Evolutionary conservation across 1,140 invertebrate genomes (phyloP), one percentile per base, ranked within the genome.

Genomic region (Caenorhabditis briggsae): DNA sequence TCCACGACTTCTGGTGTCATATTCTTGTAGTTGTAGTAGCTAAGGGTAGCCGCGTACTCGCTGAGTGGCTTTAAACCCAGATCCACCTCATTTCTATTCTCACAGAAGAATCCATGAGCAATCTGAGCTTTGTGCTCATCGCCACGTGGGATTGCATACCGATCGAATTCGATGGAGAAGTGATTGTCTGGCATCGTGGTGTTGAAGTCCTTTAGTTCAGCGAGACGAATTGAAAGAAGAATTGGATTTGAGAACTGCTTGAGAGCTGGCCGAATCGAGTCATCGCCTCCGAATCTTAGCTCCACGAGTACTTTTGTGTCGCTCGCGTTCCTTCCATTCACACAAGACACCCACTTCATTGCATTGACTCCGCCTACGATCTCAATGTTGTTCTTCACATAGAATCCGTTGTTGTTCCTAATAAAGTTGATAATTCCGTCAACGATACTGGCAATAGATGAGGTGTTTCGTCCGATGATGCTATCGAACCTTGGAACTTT

Each of bases 351-450:
- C 84, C 84, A 85, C 25, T 20, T 55, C 6, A 48, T 50, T 18
- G 46, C 48, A 20, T 85, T 78, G n/a, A 78, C 64, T 46, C 61
- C 65, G 3, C 64, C 84, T n/a, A 65, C 84, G 8, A 74, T 14
- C 2, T 55, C 65, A 5, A 78, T 23, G 16, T 50, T 18, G 7
- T 70, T n/a, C 18, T 74, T 8, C 7, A 78, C 41, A 33, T 41
- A 18, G 12, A 50, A 61, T 48, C 56, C 82, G 2, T 14, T 43
- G 55, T 41, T n/a, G 5, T 12, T 41, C 43, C n/a, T 43, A n/a
- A 12, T 14, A 16, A 55, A 83, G 16, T 33, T 20, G 5, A 83
- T 16, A 18, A 58, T n/a, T 43, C 50, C 64, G 8, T 74, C 9
- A 11, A 85, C 41, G 18, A 85, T 74, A 20, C n/a, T 33, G 25